Conservation (phyloP, 2,888 invertebrate genomes). For the Holacanthella duospinosa region DNA sequence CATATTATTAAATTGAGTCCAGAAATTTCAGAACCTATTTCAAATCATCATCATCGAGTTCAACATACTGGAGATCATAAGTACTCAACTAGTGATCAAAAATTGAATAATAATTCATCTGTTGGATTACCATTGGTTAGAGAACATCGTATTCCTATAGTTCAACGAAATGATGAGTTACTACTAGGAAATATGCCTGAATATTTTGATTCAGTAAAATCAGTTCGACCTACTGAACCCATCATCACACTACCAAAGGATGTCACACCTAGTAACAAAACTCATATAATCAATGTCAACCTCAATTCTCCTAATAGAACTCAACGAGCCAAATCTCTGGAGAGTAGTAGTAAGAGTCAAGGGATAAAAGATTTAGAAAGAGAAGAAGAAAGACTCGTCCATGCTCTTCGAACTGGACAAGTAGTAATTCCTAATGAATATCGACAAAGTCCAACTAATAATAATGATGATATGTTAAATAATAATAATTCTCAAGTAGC, state of each 20-base stretch:
- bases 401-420: constrained; percentile 64
- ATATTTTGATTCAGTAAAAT: background rate
- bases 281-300: constrained; percentile 6
- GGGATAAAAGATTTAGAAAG: constrained; percentile 57
- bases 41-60: background rate
- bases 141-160: constrained; percentile 29
- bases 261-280: constrained; percentile 6
- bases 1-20: background rate
- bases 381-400: constrained; percentile 66
- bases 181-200: background rate
- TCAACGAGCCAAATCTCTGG: background rate
- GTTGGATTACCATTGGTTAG: background rate
- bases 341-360: background rate
- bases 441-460: background rate
- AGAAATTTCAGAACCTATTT: background rate
- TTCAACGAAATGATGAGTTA: constrained; percentile 17
- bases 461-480: background rate
- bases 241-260: background rate
- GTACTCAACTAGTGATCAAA: no score
- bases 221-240: no score
- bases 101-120: background rate
- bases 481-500: constrained; percentile 50
- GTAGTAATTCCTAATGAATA: constrained; percentile 43
- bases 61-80: no score
- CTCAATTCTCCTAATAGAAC: background rate